These are phyloP conservation scores for Clepsis dumicolana DNA, from an alignment of 2,888 invertebrate genomes.

Conservation along the genomic window DNA sequence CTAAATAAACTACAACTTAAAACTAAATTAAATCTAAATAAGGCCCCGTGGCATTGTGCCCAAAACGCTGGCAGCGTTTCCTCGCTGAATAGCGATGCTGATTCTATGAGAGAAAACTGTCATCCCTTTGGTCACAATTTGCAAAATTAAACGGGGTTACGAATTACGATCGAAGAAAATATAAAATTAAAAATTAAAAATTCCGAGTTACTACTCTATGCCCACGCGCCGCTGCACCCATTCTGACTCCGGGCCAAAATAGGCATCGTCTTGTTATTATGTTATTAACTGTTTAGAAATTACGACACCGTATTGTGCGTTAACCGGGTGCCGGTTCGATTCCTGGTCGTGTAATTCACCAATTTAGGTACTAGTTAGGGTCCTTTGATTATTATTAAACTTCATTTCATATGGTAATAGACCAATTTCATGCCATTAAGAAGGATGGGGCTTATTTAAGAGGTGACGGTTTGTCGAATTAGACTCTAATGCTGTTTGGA, in stretches of 20 bases:
- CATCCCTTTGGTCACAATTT: too few relatives aligned
- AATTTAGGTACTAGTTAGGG: slow-evolving; percentile 10
- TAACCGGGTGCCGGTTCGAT: slow-evolving; percentile 27
- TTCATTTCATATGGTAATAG: background rate
- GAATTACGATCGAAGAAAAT: background rate
- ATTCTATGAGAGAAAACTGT: too few relatives aligned
- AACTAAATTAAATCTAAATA: too few relatives aligned
- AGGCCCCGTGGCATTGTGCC: too few relatives aligned
- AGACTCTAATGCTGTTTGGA: too few relatives aligned
- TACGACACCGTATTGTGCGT: slow-evolving; percentile 40
- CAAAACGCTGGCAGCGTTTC: too few relatives aligned
- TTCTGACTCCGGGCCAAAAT: slow-evolving; percentile 34
- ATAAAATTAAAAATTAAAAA: background rate
- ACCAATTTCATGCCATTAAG: too few relatives aligned
- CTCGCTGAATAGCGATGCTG: too few relatives aligned
- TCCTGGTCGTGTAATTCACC: slow-evolving; percentile 26
- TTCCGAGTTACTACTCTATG: slow-evolving; percentile 8
- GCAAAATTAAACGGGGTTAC: too few relatives aligned
- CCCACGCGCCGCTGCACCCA: slow-evolving; percentile 6
- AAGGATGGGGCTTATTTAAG: too few relatives aligned
- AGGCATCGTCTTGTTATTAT: slow-evolving; percentile 41
- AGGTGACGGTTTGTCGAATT: too few relatives aligned
- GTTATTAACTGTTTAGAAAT: slow-evolving; percentile 42
- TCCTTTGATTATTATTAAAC: slow-evolving; percentile 14
- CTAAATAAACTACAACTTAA: too few relatives aligned